Evolutionary conservation across 2,797 vertebrate species (phyloP), one percentile per base, ranked within the genome.

Genomic region (Limosa lapponica): DNA sequence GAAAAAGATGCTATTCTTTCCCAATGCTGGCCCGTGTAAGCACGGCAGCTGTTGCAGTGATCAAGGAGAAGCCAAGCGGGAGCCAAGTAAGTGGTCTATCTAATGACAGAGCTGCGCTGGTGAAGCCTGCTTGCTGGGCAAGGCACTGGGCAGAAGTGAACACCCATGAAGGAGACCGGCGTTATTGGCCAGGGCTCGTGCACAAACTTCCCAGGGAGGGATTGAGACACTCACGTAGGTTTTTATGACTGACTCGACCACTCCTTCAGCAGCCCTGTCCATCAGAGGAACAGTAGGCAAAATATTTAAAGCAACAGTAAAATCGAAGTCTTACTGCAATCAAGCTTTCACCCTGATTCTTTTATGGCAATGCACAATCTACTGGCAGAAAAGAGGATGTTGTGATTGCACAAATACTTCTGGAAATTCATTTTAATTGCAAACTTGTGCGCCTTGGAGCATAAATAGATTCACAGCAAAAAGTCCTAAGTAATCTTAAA

Each of bases 251-350:
- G 94, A 95, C 77, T 93, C 70, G n/a, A 88, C 85, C 93, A 93
- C 81, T 94, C 83, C 92, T 95, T 94, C 96, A 93, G 95, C 90
- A 93, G 93, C 95, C 90, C 86, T 93, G 83, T 95, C 95, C 92
- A 39, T 82, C 88, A 96, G 90, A 82, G 92, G 95, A 96, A 95
- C 88, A 88, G 93, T 2, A 95, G 90, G 95, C 94, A 96, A 92
- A 94, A 90, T 59, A 92, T 95, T 95, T 92, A 95, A 94, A 80
- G 81, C 62, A 92, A 94, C 55, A 87, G 88, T 52, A 96, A 95
- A 93, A 89, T 73, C 81, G 73, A 28, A 78, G 69, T 74, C 82
- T 90, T 57, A 61, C 85, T 90, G 83, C 58, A 95, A 55, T 51
- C 70, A 79, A 52, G 36, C 89, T 93, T 82, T 89, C 73, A 81